Evolutionary conservation across 1,140 invertebrate genomes (phyloP), one percentile per base, ranked within the genome.

Genomic region (Acyrthosiphon pisum): DNA sequence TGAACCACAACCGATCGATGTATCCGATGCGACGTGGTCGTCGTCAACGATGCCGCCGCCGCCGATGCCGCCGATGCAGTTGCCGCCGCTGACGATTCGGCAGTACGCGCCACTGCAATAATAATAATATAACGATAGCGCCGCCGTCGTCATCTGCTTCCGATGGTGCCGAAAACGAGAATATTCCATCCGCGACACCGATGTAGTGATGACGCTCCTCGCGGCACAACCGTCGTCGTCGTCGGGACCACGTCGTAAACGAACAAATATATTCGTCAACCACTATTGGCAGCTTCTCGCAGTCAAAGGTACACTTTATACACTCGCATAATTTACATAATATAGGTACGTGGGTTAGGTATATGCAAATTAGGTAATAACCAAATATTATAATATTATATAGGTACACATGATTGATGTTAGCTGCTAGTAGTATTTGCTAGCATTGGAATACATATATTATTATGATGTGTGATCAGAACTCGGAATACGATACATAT

Each of bases 221-320:
- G 48, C 87, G 87, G 26, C 44, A n/a, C 84, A 76, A n/a, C 30
- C 60, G 60, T 76, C 30, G 84, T 46, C 46, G n/a, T 30, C 87
- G 86, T 88, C 44, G 30, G n/a, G 35, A 50, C 87, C 44, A 86
- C 44, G 84, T 86, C 84, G 84, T 86, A 89, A 44, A 50, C 44
- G 44, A 2, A 35, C 46, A 7, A 46, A n/a, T 30, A 30, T 46
- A 23, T 46, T 20, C 23, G 48, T 53, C 26, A 18, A 30, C 41
- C 35, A n/a, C 35, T n/a, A 22, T 53, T 35, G 48, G 20, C 48
- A 53, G 48, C 46, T 89, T 26, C 48, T 89, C 48, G 48, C 60
- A 76, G 60, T 53, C 87, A 26, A 23, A 89, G 87, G 87, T 89
- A 89, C 18, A 30, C 11, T 86, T 44, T n/a, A 76, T 14, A 76